Base-by-base conservation (phyloP, 2,888 invertebrate genomes). In the Prosopocoilus inquinatus region DNA sequence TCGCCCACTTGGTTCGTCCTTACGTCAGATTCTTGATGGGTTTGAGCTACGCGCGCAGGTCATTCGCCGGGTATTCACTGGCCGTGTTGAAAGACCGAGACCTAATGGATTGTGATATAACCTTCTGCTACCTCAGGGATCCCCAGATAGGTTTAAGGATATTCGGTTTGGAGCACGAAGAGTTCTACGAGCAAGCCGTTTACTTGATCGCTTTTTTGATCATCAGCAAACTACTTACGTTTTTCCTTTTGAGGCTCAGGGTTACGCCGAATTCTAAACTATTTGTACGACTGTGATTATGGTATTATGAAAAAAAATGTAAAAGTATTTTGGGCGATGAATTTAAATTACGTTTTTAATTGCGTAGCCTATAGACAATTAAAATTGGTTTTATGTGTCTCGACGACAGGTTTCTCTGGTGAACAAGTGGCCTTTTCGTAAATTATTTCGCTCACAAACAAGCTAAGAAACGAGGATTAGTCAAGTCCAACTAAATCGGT, bases 61-160 rank as follows among this genome's bases (percentile, higher is more conserved):
- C 52, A 2, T 49, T 36, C 20, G 52, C 39, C 8, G 56, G 56
- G 3, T 16, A 52, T 7, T 8, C 38, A 9, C 38, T 34, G 4
- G 34, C 44, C 1, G 28, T 56, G 1, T 45, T 52, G 3, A 45
- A 44, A 8, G 52, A 49, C 16, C 32, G 48, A 11, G 49, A 47
- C 5, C 34, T 39, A 2, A 38, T 56, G 3, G 44, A 56, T 4
- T 56, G 56, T 46, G 56, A 56, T 11, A 39, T 47, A 1, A 44
- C 46, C 3, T 56, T 56, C 39, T 56, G 56, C 16, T 49, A 48
- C 16, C 52, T 52, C 35, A 38, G 38, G 12, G 56, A 56, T n/a
- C 35, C 52, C 3, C 15, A 56, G n/a, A 35, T 20, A 3, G 11
- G 33, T 15, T 35, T 56, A 3, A 15, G 13, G 15, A 43, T 52